Evolutionary conservation across 2,113 vertebrate species (phyloP), one percentile per base, ranked within the genome.

Genomic region (Athene noctua): DNA sequence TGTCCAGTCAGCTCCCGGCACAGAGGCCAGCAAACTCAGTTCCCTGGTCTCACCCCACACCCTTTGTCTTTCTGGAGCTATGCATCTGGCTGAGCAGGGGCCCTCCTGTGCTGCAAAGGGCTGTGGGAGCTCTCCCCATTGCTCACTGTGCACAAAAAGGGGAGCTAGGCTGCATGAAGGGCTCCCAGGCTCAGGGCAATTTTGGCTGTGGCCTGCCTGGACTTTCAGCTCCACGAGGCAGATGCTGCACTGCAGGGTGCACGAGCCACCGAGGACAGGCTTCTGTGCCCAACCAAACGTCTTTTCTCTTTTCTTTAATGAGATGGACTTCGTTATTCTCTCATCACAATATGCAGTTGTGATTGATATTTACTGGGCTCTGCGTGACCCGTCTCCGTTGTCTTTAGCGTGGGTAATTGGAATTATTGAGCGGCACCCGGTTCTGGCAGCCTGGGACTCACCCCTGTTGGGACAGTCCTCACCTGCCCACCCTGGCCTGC

Each of bases 371-470:
- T 74, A 34, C 47, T 9, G 59, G 51, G 80, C 87, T 90, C 86
- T 80, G 78, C 0, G 0, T 88, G 78, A 80, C 74, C 46, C 2
- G 0, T 51, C 62, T 66, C 74, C 80, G 38, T 66, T 25, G 23
- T 79, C 70, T 92, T 95, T 81, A 77, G 36, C 2, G 0, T 18
- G 49, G 83, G 82, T 97, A 96, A 96, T 95, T 97, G 95, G 87
- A 96, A 96, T 77, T 97, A 96, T 95, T 40, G 91, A 96, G 79
- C 2, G 5, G 29, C 0, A 1, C 88, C 86, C 0, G 0, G 49
- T 58, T 61, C 80, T 40, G 29, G 38, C 46, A 70, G 80, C 40
- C 70, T 80, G 84, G 81, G 91, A 73, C 78, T 90, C 74, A 57
- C 81, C 62, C 95, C 95, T 90, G 78, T 91, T 46, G 94, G 92